A percentile compares a stretch with the other conserved stretches of the same genome.
Evolutionary conservation across 2,113 vertebrate species (phyloP).

Genomic region (Excalfactoria chinensis): DNA sequence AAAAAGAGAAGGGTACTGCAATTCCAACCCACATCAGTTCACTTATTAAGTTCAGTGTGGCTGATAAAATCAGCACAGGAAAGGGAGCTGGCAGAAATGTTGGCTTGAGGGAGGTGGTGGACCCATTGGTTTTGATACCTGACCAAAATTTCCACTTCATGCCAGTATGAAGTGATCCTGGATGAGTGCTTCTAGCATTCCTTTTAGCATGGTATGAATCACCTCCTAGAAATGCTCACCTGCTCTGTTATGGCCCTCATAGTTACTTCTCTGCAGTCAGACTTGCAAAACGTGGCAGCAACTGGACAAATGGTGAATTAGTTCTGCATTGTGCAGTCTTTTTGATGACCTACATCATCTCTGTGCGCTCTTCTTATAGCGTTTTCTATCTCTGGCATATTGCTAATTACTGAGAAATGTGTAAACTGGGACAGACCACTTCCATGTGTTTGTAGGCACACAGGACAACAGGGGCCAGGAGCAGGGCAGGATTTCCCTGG

Average conservation of each 20-base stretch:
- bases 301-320: not conserved
- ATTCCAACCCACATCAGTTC: not conserved
- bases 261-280: not conserved
- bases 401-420: not conserved
- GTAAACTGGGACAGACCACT: rapidly evolving
- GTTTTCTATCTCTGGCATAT: not conserved
- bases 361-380: not conserved
- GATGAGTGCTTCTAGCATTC: not conserved
- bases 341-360: not conserved
- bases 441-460: not conserved
- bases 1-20: not conserved
- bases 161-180: not conserved
- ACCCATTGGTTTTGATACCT: not conserved
- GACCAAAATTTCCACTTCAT: not conserved
- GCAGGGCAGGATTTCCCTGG: not conserved
- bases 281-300: not conserved
- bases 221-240: not conserved
- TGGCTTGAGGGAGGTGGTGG: not conserved
- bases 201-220: not conserved
- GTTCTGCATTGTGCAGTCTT: not conserved
- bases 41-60: not conserved
- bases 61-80: not conserved
- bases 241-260: not conserved
- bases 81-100: not conserved
- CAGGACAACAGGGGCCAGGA: not conserved